Conservation (phyloP, 2,113 vertebrate species). For the Perognathus longimembris region DNA sequence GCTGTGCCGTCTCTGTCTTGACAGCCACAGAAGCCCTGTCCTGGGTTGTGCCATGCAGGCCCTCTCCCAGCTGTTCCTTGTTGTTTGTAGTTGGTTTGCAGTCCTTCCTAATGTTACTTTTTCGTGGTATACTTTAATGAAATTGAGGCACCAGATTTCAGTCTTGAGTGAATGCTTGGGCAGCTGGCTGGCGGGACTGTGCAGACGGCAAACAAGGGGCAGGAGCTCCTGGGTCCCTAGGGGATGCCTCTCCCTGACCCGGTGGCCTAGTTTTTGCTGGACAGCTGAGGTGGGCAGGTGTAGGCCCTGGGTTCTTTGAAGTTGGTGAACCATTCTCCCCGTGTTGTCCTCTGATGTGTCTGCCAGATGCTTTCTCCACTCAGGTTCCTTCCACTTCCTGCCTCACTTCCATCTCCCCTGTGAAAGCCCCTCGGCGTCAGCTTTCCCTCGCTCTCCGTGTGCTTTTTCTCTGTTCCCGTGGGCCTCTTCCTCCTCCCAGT, state of each 20-base stretch:
- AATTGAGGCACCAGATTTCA: conserved; percentile 55
- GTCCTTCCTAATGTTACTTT: conserved; percentile 61
- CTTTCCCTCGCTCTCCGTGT: not conserved
- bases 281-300: not conserved
- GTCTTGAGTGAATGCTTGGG: not conserved
- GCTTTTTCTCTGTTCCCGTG: not conserved
- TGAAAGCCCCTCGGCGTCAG: not conserved
- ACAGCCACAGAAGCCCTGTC: not conserved
- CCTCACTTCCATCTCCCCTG: not conserved
- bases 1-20: not conserved
- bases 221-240: not conserved
- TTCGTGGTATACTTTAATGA: conserved; percentile 53
- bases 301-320: not conserved
- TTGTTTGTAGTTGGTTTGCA: conserved; percentile 6
- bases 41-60: not conserved
- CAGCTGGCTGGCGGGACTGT: not conserved
- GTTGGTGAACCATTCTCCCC: not conserved
- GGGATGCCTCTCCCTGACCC: not conserved
- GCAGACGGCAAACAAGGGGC: not conserved
- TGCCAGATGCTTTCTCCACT: not conserved
- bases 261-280: not conserved
- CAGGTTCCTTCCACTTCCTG: conserved; percentile 12
- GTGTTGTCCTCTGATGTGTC: not conserved
- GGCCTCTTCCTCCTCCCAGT: not conserved
- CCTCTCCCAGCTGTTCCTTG: not conserved